phyloP scores from a whole-genome alignment of 2,888 invertebrate genomes.

The Athalia cordata region DNA sequence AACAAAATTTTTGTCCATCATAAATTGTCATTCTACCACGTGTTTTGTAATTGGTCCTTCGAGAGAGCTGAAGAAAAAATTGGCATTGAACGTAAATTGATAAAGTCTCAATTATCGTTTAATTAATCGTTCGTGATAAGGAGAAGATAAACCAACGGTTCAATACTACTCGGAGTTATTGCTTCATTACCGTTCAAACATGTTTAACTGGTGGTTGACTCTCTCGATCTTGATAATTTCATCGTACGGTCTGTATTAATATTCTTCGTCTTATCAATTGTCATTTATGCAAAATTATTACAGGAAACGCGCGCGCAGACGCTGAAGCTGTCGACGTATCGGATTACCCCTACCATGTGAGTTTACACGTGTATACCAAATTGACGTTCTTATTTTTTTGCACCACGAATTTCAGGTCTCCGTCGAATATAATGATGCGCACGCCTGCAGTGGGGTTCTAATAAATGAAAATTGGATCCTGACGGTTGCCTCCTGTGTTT shows the following conservation, averaged over 20 bases:
- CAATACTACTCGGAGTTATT: slow-evolving; percentile 9
- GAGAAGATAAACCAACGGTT: neutral
- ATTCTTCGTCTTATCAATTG: neutral
- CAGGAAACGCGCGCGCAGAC: slow-evolving; percentile 8
- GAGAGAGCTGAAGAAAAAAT: no score
- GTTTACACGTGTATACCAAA: slow-evolving; percentile 53
- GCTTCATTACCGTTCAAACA: neutral
- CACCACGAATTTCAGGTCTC: slow-evolving; percentile 2
- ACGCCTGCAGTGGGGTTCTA: slow-evolving; percentile 31
- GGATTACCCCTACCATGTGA: slow-evolving; percentile 34
- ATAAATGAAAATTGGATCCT: slow-evolving; percentile 21
- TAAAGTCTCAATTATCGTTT: no score
- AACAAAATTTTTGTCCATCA: no score
- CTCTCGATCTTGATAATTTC: slow-evolving; percentile 1
- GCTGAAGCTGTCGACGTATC: slow-evolving; percentile 14
- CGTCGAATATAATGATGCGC: slow-evolving; percentile 27
- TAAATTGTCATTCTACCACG: no score
- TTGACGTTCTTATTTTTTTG: slow-evolving; percentile 51
- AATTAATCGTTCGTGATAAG: neutral
- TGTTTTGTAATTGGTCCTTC: no score
- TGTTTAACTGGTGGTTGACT: slow-evolving; percentile 4
- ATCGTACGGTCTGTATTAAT: slow-evolving; percentile 12
- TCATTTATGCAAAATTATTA: neutral
- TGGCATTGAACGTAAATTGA: no score
- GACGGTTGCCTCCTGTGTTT: slow-evolving; percentile 33